Evolutionary conservation across 2,113 vertebrate species (phyloP).

Genomic region (Artemisiospiza belli): DNA sequence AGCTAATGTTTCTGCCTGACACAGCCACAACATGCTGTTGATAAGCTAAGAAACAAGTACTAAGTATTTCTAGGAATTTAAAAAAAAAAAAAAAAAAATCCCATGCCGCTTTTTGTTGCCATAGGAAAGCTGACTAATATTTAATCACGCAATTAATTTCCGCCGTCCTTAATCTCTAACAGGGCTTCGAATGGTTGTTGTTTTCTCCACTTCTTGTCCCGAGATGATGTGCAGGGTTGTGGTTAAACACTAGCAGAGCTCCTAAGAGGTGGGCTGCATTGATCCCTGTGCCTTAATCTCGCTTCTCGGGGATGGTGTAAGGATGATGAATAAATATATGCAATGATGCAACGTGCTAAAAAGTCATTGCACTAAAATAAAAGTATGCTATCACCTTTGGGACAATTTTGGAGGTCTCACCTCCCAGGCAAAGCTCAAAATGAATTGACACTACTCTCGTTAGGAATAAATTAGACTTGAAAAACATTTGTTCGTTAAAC

Average conservation of each 20-base stretch:
- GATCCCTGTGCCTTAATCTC: background rate
- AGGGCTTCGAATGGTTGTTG: background rate
- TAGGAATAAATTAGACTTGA: background rate
- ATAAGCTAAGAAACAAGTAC: slow-evolving; percentile 57
- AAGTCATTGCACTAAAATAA: background rate
- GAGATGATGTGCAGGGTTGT: background rate
- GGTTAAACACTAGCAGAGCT: background rate
- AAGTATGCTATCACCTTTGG: background rate
- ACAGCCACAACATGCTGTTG: slow-evolving; percentile 63
- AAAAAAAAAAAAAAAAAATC: background rate
- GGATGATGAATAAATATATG: background rate
- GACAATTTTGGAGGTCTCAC: slow-evolving; percentile 18
- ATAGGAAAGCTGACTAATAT: background rate
- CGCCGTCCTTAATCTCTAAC: background rate
- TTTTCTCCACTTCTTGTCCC: background rate
- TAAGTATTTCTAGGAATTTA: slow-evolving; percentile 56
- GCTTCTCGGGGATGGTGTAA: background rate
- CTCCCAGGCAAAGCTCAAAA: slow-evolving; percentile 5
- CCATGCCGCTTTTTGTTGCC: background rate
- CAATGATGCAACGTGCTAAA: background rate
- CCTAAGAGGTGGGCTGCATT: background rate
- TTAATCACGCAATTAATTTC: background rate
- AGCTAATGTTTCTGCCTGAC: slow-evolving; percentile 37
- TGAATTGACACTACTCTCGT: background rate
- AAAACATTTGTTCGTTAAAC: slow-evolving; percentile 14